A percentile compares a stretch with the other conserved stretches of the same genome.
Conservation (phyloP, 37 sponge, comb jelly and placozoan species). For the Haliclona indistincta region DNA sequence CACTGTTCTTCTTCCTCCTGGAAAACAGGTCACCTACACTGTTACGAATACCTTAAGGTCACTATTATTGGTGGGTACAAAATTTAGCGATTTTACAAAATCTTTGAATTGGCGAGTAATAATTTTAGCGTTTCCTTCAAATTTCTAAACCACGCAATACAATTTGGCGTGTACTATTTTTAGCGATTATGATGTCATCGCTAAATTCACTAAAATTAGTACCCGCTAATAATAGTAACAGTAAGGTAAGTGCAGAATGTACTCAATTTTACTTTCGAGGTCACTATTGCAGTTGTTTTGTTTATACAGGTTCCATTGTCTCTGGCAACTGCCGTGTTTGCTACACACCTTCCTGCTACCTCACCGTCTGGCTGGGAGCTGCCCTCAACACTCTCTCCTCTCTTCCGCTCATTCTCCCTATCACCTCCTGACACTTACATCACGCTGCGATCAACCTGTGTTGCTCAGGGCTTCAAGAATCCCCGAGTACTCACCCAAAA, state of each 20-base stretch:
- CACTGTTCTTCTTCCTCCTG: constrained; percentile 20
- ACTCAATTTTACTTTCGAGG: not conserved
- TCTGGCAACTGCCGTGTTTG: constrained; percentile 29
- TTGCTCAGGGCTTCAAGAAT: constrained; percentile 61
- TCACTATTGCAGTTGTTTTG: not conserved
- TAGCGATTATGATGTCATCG: too few relatives aligned
- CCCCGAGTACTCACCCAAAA: constrained; percentile 59
- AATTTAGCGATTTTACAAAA: too few relatives aligned
- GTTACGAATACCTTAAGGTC: too few relatives aligned
- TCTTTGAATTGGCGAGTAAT: too few relatives aligned
- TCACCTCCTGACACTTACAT: constrained; percentile 50
- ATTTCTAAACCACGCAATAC: too few relatives aligned
- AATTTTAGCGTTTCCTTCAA: too few relatives aligned
- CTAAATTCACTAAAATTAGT: too few relatives aligned
- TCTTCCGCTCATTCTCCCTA: constrained; percentile 76
- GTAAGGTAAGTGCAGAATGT: too few relatives aligned
- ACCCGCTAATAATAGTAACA: too few relatives aligned
- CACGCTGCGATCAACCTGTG: constrained; percentile 38
- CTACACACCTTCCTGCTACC: constrained; percentile 9
- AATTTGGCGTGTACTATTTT: too few relatives aligned
- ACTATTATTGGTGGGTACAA: too few relatives aligned
- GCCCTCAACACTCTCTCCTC: constrained; percentile 48
- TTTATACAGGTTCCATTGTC: constrained; percentile 25
- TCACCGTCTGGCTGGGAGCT: constrained; percentile 32
- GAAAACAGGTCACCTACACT: constrained; percentile 56